A percentile compares a stretch with the other conserved stretches of the same genome.
phyloP scores from a whole-genome alignment of 2,113 vertebrate genomes.

The Bubo blakistoni region DNA sequence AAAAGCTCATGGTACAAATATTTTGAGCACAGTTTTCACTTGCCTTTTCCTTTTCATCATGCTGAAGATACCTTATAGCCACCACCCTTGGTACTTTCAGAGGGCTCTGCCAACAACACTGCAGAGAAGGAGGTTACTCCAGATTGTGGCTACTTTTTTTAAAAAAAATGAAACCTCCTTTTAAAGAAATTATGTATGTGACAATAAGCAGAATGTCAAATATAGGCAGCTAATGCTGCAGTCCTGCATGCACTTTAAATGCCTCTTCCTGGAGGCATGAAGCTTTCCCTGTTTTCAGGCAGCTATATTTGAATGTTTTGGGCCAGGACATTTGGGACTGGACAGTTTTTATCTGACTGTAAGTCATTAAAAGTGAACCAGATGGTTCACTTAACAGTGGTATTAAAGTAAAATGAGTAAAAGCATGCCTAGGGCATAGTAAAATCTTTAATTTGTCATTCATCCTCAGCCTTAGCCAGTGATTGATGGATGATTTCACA shows the following conservation, averaged over 20 bases:
- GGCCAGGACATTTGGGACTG: background rate
- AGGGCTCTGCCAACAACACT: background rate
- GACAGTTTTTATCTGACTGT: conserved; percentile 44
- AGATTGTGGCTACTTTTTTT: background rate
- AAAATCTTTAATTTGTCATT: conserved; percentile 69
- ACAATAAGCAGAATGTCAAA: background rate
- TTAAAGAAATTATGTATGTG: background rate
- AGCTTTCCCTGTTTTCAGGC: background rate
- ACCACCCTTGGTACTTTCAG: background rate
- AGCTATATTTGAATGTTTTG: background rate
- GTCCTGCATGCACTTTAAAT: background rate
- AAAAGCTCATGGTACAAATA: background rate
- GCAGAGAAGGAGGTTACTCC: fast-evolving
- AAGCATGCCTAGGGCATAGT: conserved; percentile 58
- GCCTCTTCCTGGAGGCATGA: background rate
- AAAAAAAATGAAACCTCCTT: background rate
- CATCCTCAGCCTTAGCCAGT: conserved; percentile 51
- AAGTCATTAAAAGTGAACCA: conserved; percentile 61
- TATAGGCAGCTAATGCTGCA: background rate
- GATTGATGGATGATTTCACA: conserved; percentile 63
- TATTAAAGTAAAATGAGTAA: conserved; percentile 69
- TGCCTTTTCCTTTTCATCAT: background rate
- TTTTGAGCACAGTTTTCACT: background rate
- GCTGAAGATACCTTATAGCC: background rate
- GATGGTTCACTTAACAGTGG: conserved; percentile 66